Base-by-base conservation (phyloP, 2,888 invertebrate species). In the Agonopterix arenella region DNA sequence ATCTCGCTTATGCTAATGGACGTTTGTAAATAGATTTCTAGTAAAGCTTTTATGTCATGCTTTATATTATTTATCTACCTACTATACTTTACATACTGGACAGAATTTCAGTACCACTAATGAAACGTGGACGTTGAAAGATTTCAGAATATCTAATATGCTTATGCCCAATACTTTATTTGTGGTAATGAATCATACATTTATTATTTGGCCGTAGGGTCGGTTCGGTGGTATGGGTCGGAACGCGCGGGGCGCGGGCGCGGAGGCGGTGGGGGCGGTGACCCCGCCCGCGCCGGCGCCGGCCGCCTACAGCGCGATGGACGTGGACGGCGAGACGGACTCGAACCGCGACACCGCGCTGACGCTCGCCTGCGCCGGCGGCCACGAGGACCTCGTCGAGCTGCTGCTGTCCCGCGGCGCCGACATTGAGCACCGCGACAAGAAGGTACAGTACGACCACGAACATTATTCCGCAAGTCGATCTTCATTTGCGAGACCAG, bases 281-380 rank as follows among this genome's bases (percentile, higher is more conserved):
- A 57, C 84, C 72, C 82, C 90, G 48, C 81, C 77, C 53, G 78
- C 76, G 57, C 82, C 88, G 50, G 80, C 84, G 62, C 84, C 90
- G 57, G 85, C 88, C 55, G 90, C 93, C 60, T 93, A 93, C 76
- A 93, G 93, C 61, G 93, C 93, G 62, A 95, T 97, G 90, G 98
- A 99, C 80, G 95, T 99, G 58, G 98, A 99, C 88, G 97, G 97
- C 7, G 97, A 98, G 90, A 99, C 99, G 0, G 99, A 99, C 83
- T 97, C 97, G 68, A 99, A 99, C 90, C 98, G 98, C 84, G 99
- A 99, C 86, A 99, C 99, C 4, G 98, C 99, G 49, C 90, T 99
- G 51, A 99, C 99, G 38, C 91, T 99, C 54, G 99, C 99, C 46
- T 98, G 98, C 84, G 97, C 98, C 53, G 98, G 98, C 56, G 98